These are phyloP conservation scores for Chesias legatella DNA, from an alignment of 2,888 invertebrate species.

Conservation along the genomic window DNA sequence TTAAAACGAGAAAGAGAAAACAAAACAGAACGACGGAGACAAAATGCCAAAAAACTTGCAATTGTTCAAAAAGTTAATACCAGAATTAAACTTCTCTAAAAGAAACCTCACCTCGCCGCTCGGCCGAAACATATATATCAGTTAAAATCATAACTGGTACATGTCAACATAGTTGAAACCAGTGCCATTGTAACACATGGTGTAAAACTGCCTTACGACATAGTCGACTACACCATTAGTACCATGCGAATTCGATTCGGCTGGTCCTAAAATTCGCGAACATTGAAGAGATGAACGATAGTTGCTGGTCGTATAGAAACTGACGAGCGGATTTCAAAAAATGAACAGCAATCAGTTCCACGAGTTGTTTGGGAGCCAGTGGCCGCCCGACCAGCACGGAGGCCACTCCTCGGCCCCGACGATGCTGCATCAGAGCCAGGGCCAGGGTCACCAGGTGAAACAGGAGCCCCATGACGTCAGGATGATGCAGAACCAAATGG, in stretches of 20 bases:
- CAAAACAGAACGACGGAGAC: constrained; percentile 66
- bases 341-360: constrained; percentile 76
- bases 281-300: constrained; percentile 17
- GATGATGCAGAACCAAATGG: constrained; percentile 63
- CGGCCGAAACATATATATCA: constrained; percentile 70
- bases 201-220: constrained; percentile 71
- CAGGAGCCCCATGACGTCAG: constrained; percentile 61
- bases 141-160: constrained; percentile 45
- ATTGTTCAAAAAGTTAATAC: constrained; percentile 75
- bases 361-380: constrained; percentile 74
- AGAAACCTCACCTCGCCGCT: constrained; percentile 70
- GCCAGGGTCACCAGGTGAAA: constrained; percentile 54
- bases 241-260: constrained; percentile 72
- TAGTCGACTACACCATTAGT: constrained; percentile 52
- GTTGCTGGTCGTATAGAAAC: constrained; percentile 27
- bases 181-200: constrained; percentile 70
- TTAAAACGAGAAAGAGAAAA: constrained; percentile 54
- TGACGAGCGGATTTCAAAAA: constrained; percentile 28
- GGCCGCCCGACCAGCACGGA: constrained; percentile 76
- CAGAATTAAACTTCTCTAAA: constrained; percentile 73
- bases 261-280: constrained; percentile 47
- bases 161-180: constrained; percentile 69
- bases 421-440: constrained; percentile 59
- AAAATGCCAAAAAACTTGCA: constrained; percentile 77
- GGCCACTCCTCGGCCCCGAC: constrained; percentile 71